phyloP scores from a whole-genome alignment of 2,797 vertebrate genomes.

The Aselliscus stoliczkanus region DNA sequence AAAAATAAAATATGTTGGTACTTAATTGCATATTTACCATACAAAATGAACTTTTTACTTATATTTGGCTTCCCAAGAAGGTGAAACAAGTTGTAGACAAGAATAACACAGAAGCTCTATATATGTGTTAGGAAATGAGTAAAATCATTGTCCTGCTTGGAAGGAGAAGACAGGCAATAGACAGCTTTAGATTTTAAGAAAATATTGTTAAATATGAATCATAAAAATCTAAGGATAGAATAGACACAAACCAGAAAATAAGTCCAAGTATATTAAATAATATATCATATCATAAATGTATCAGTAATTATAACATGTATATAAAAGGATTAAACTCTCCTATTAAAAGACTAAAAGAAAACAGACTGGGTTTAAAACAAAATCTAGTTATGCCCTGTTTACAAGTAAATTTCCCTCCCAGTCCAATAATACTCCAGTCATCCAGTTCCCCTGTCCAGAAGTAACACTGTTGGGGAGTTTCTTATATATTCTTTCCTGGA shows the following conservation, averaged over 20 bases:
- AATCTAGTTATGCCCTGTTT: neutral
- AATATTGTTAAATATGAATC: neutral
- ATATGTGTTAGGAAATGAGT: neutral
- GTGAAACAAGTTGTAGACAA: neutral
- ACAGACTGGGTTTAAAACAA: neutral
- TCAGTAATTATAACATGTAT: neutral
- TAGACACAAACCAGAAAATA: neutral
- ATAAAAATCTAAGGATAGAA: neutral
- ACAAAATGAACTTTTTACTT: neutral
- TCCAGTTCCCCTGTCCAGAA: neutral
- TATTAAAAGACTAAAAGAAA: neutral
- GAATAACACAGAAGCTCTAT: neutral
- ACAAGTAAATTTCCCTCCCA: neutral
- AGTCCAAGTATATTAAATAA: neutral
- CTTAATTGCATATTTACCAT: neutral
- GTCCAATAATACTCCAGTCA: neutral
- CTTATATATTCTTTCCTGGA: neutral
- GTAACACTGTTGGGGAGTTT: neutral
- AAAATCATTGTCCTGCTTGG: neutral
- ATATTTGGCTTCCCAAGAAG: neutral
- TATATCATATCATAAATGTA: neutral
- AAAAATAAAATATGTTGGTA: neutral
- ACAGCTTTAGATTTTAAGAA: neutral
- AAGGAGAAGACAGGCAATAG: neutral
- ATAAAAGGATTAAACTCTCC: neutral